phyloP scores from a whole-genome alignment of 2,113 vertebrate species.

The Anseranas semipalmata region DNA sequence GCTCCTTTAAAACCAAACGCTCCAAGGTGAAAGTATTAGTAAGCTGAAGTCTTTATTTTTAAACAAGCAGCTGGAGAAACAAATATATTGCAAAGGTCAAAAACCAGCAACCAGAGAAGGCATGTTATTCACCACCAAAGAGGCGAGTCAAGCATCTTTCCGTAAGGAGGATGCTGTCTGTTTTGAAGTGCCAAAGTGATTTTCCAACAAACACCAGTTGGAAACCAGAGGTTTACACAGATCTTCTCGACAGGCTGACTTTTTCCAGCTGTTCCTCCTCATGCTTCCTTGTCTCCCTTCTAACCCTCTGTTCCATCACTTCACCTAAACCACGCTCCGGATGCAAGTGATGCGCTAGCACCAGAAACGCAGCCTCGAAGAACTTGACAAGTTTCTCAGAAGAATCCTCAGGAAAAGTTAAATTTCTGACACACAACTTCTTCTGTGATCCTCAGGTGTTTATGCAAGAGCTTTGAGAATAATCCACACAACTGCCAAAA shows the following conservation, averaged over 20 bases:
- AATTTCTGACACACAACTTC: neutral
- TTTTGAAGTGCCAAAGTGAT: neutral
- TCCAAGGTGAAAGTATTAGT: neutral
- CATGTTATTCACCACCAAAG: neutral
- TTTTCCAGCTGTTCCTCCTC: slow-evolving; percentile 23
- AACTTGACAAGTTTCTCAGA: neutral
- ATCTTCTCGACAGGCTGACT: neutral
- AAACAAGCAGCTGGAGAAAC: neutral
- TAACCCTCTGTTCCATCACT: neutral
- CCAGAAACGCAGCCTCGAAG: neutral
- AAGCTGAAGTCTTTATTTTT: neutral
- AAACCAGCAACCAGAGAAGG: neutral
- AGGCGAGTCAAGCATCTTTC: neutral
- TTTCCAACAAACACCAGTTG: neutral
- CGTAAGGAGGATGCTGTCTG: neutral
- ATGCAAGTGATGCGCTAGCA: neutral
- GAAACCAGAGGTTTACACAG: neutral
- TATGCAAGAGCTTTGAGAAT: neutral
- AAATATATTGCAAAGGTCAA: neutral
- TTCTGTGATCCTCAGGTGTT: neutral
- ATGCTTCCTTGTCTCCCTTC: neutral
- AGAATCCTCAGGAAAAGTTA: neutral
- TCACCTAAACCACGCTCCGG: neutral
- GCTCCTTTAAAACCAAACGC: neutral
- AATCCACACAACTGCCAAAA: neutral